Conservation (phyloP, 2,888 invertebrate species). For the Cryptocephalus moraei region DNA sequence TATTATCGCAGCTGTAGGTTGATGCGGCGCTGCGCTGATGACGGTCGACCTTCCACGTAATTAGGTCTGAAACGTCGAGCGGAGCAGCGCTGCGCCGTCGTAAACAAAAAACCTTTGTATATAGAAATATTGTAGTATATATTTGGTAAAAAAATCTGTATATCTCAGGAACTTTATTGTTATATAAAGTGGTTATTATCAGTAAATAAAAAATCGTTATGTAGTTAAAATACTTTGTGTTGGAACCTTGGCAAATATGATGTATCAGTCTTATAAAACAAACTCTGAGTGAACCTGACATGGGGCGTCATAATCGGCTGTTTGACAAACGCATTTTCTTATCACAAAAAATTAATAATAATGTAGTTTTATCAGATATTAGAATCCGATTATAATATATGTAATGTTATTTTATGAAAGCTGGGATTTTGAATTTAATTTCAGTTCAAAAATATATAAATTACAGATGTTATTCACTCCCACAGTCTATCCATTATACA, state of each 20-base stretch:
- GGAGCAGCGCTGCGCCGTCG: constrained; percentile 1
- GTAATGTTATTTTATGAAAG: no score
- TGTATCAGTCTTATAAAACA: constrained; percentile 37
- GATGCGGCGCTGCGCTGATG: constrained; percentile 6
- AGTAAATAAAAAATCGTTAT: constrained; percentile 21
- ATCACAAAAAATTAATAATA: no score
- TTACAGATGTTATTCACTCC: no score
- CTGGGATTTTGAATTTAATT: no score
- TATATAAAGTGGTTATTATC: constrained; percentile 22
- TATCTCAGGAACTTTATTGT: constrained; percentile 37
- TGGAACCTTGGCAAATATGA: constrained; percentile 39
- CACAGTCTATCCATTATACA: no score
- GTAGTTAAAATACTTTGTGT: constrained; percentile 17
- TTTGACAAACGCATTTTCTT: no score
- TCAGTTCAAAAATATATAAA: no score
- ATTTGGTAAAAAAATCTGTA: constrained; percentile 40
- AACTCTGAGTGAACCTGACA: constrained; percentile 17
- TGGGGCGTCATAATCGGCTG: not conserved
- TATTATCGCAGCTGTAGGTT: constrained; percentile 34
- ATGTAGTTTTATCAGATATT: no score
- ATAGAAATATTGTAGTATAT: constrained; percentile 32
- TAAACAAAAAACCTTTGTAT: constrained; percentile 36
- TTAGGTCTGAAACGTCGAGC: no score
- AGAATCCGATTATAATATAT: no score
- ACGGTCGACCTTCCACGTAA: no score